Conservation (phyloP, 2,113 vertebrate species). For the Talpa occidentalis region DNA sequence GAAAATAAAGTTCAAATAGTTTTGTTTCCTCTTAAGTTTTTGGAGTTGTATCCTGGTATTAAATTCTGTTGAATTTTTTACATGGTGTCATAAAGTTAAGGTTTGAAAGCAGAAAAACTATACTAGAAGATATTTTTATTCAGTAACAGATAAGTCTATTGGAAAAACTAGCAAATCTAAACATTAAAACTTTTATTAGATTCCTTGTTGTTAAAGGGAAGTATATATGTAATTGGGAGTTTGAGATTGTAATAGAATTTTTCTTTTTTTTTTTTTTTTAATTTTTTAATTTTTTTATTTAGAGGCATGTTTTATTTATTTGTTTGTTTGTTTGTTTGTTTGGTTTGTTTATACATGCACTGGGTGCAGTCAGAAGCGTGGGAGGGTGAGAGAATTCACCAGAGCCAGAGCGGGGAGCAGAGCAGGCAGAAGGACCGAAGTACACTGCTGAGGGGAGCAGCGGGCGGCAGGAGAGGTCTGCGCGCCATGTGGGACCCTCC, state of each 20-base stretch:
- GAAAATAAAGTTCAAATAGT: constrained; percentile 86
- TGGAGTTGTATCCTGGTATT: constrained; percentile 55
- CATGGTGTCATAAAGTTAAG: constrained; percentile 39
- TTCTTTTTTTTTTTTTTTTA: no score
- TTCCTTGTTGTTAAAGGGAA: constrained; percentile 8
- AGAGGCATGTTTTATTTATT: no score
- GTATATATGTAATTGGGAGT: neutral
- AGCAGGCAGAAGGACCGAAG: no score
- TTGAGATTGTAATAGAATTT: constrained; percentile 1
- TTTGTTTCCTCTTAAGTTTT: constrained; percentile 84
- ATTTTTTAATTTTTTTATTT: no score
- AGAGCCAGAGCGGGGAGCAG: no score
- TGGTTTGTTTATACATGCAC: no score
- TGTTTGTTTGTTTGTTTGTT: no score
- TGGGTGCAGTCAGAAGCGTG: no score
- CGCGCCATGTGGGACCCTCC: no score
- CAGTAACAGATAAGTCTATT: neutral
- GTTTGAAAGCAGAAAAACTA: constrained; percentile 36
- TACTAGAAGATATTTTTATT: neutral
- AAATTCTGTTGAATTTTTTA: constrained; percentile 60
- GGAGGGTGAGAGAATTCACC: no score
- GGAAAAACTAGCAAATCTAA: constrained; percentile 41
- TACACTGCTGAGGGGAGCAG: no score
- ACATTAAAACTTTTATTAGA: constrained; percentile 17
- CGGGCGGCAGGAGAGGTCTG: no score